Conservation (phyloP, 2,888 invertebrate species). For the Zygogramma bicolorata region DNA sequence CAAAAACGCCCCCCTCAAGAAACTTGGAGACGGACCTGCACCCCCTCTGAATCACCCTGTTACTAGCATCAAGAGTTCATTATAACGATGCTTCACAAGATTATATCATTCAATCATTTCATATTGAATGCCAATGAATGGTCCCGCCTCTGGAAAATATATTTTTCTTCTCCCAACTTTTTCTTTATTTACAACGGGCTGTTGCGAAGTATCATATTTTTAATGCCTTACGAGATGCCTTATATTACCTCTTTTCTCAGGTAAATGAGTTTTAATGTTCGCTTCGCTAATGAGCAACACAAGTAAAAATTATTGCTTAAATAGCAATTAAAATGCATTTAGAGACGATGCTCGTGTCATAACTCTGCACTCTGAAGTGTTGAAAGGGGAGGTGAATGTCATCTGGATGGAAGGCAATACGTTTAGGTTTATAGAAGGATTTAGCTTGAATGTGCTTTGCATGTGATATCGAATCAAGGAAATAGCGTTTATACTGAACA, state of each 20-base stretch:
- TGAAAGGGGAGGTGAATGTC: slow-evolving; percentile 11
- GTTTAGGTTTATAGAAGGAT: not conserved
- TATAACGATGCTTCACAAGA: too few species aligned
- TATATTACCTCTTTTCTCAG: slow-evolving; percentile 54
- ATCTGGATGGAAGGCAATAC: slow-evolving; percentile 6
- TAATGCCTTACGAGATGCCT: too few species aligned
- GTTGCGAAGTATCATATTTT: slow-evolving; percentile 54
- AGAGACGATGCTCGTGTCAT: slow-evolving; percentile 39
- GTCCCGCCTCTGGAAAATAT: slow-evolving; percentile 27
- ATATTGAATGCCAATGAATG: not conserved
- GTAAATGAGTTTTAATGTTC: slow-evolving; percentile 55
- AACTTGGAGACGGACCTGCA: too few species aligned
- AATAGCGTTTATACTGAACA: slow-evolving; percentile 5
- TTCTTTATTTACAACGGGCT: slow-evolving; percentile 54
- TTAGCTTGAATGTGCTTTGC: not conserved
- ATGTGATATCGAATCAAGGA: not conserved
- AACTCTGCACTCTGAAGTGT: slow-evolving; percentile 29
- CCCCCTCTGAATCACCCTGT: too few species aligned
- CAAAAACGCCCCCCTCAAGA: too few species aligned
- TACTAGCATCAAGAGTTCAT: too few species aligned
- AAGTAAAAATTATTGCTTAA: slow-evolving; percentile 52
- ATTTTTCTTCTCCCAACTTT: slow-evolving; percentile 34
- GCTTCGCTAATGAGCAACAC: slow-evolving; percentile 54
- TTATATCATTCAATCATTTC: too few species aligned
- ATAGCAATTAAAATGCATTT: slow-evolving; percentile 47